These are phyloP conservation scores for Magallana nippona DNA, from an alignment of 2,888 invertebrate species.

Conservation along the genomic window DNA sequence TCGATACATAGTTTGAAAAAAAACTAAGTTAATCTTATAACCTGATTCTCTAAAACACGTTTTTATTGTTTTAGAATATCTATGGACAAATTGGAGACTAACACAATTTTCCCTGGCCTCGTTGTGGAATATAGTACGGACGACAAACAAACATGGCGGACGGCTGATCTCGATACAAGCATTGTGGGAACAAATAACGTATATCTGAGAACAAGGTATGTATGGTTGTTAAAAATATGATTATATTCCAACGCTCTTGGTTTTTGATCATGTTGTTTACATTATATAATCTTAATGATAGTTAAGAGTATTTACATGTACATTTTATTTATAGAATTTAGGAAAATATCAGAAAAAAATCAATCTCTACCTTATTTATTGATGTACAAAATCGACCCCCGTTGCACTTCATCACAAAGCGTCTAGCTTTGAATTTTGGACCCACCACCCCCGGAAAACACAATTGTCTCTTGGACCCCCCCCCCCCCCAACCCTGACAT, in stretches of 20 bases:
- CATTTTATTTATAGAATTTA: background rate
- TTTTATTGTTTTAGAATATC: constrained; percentile 8
- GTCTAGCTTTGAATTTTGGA: too few species aligned
- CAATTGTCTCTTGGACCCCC: too few species aligned
- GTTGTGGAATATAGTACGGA: constrained; percentile 67
- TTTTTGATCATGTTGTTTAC: too few species aligned
- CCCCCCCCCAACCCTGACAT: too few species aligned
- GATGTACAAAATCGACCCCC: background rate
- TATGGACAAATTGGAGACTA: constrained; percentile 46
- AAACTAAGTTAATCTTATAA: too few species aligned
- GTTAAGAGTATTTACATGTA: background rate
- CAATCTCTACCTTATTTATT: background rate
- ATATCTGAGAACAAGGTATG: constrained; percentile 42
- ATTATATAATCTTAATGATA: too few species aligned
- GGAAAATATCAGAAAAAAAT: too few species aligned
- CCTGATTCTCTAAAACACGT: background rate
- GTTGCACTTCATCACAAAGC: too few species aligned
- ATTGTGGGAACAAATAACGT: background rate
- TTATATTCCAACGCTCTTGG: too few species aligned
- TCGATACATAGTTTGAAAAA: too few species aligned
- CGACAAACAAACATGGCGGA: constrained; percentile 58
- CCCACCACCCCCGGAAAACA: too few species aligned
- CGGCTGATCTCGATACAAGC: background rate
- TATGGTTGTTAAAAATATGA: background rate
- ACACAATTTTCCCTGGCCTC: constrained; percentile 69